These are phyloP conservation scores for Cynodonichthys magdalenae DNA, from an alignment of 2,797 vertebrate species.

Conservation along the genomic window DNA sequence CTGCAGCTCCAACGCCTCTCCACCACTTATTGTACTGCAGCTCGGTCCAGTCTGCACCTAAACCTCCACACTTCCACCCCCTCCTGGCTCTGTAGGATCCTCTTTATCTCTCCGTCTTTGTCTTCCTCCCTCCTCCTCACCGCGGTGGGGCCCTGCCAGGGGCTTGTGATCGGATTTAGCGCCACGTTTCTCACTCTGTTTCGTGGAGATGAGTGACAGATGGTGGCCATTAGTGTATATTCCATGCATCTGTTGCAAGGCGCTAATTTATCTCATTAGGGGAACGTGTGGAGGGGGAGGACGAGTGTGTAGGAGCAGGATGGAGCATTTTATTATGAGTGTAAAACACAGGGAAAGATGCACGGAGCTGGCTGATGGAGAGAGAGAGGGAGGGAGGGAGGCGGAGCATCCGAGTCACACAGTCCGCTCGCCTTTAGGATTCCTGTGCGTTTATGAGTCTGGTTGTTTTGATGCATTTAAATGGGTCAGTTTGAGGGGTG, in stretches of 20 bases:
- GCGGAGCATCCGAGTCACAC: conserved; percentile 26
- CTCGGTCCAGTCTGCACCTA: conserved; percentile 54
- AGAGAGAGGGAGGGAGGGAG: conserved; percentile 15
- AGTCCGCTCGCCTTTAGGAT: conserved; percentile 10
- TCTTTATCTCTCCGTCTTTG: conserved; percentile 48
- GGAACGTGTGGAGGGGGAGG: conserved; percentile 60
- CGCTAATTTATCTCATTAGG: conserved; percentile 86
- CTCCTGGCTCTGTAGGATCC: conserved; percentile 45
- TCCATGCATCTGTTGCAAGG: conserved; percentile 83
- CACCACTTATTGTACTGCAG: conserved; percentile 50
- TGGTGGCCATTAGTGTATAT: conserved; percentile 82
- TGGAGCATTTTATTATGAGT: conserved; percentile 75
- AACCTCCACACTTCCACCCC: conserved; percentile 60
- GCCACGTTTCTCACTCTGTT: conserved; percentile 60
- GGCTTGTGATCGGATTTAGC: conserved; percentile 70
- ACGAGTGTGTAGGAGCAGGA: conserved; percentile 57
- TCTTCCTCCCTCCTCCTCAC: conserved; percentile 43
- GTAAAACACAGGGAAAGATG: conserved; percentile 70
- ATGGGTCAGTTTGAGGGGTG: conserved; percentile 26
- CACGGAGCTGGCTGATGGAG: conserved; percentile 15
- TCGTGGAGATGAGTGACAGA: conserved; percentile 81
- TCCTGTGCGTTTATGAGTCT: not conserved
- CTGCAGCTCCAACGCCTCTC: conserved; percentile 59
- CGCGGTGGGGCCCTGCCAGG: conserved; percentile 57
- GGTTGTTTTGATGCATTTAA: conserved; percentile 22